phyloP scores from a whole-genome alignment of 2,797 vertebrate genomes.

The Paratrypauchen microcephalus region DNA sequence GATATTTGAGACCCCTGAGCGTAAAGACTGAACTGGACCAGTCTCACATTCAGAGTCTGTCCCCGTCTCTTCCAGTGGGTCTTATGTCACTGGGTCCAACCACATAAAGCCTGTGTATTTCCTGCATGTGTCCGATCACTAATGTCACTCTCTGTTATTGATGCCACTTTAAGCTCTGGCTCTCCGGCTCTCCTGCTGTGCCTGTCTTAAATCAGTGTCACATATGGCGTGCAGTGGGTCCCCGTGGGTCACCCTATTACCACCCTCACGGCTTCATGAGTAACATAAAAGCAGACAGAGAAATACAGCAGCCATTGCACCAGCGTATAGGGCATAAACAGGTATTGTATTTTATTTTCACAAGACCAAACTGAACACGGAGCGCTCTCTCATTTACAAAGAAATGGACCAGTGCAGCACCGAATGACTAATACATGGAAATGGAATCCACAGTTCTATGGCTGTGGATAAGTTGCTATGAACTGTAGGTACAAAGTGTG shows the following conservation, averaged over 20 bases:
- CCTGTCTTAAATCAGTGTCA: slow-evolving; percentile 1
- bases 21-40: neutral
- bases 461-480: neutral
- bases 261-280: neutral
- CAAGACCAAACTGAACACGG: neutral
- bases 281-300: neutral
- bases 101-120: neutral
- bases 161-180: slow-evolving; percentile 1
- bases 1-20: neutral
- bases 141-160: slow-evolving; percentile 9
- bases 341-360: neutral
- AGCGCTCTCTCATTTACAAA: neutral
- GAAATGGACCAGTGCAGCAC: neutral
- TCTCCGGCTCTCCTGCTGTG: neutral
- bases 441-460: neutral
- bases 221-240: neutral
- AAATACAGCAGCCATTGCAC: neutral
- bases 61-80: neutral
- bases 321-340: neutral
- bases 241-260: slow-evolving; percentile 8
- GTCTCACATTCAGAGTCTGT: neutral
- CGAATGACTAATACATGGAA: neutral
- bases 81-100: neutral
- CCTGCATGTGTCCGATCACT: neutral
- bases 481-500: neutral